Conservation (phyloP, 2,888 invertebrate genomes). For the Drosophila formosana region DNA sequence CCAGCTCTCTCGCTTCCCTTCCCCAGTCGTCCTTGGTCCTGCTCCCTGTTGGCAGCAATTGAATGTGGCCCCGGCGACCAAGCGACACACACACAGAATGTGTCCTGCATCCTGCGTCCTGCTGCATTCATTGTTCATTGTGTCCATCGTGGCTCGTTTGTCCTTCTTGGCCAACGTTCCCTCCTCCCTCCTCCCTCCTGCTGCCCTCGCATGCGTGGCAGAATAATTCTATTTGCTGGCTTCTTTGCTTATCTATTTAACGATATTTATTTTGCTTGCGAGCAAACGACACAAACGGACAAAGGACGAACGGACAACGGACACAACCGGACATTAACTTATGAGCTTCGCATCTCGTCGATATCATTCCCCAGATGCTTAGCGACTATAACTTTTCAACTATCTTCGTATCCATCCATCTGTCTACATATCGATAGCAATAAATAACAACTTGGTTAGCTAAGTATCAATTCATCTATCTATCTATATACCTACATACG, state of each 20-base stretch:
- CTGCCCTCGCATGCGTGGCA: conserved; percentile 33
- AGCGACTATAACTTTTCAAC: no score
- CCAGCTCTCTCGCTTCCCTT: conserved; percentile 11
- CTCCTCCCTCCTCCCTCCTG: conserved; percentile 5
- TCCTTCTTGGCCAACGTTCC: conserved; percentile 25
- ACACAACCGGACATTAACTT: conserved; percentile 53
- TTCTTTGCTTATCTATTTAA: conserved; percentile 69
- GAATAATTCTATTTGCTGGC: conserved; percentile 71
- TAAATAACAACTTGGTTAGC: no score
- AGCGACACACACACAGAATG: conserved; percentile 40
- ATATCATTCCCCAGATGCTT: conserved; percentile 6
- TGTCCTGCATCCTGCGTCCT: conserved; percentile 1
- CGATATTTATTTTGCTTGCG: conserved; percentile 63
- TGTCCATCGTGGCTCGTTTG: conserved; percentile 38
- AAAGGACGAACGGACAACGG: no score
- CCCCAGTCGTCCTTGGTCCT: background rate
- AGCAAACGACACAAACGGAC: conserved; percentile 8
- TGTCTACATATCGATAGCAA: no score
- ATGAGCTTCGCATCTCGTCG: conserved; percentile 45
- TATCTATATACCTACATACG: no score
- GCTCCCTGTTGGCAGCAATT: conserved; percentile 55
- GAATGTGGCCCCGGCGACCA: conserved; percentile 50
- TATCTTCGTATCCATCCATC: no score
- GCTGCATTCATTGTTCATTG: background rate
- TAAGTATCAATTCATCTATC: no score